Evolutionary conservation across 2,888 invertebrate genomes (phyloP), one percentile per base, ranked within the genome.

Genomic region (Acleris holmiana): DNA sequence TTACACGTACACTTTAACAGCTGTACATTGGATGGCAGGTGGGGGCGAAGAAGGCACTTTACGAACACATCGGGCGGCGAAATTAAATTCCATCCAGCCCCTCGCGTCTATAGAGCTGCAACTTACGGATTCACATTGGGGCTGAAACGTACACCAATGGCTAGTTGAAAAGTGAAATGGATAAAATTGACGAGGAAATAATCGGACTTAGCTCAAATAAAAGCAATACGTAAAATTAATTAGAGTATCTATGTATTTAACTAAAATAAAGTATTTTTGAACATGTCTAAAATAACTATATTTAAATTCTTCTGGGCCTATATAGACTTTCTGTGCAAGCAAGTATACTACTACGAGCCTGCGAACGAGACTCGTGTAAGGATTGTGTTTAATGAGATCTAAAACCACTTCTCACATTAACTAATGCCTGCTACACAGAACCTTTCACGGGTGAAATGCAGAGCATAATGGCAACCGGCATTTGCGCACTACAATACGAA

Each of bases 51-150:
- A 62, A 59, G 58, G 60, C 64, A 59, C 59, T 67, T 64, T 58
- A 64, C 64, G 41, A 53, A 59, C 53, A 64, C 64, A 61, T 60
- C 47, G 56, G 54, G 54, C 53, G 75, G 76, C 71, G 73, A 80
- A 84, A 85, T 83, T 80, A 84, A 84, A 84, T 83, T 84, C 84
- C 82, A 76, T 76, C 76, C 79, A 78, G 78, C 77, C 76, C 74
- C 74, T 70, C 76, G 73, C 78, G 76, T 83, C 78, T 76, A 47
- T 35, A 59, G 41, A 75, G 74, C 72, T 83, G 78, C 77, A 73
- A 76, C 73, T 79, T 75, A 73, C 74, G 73, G 76, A 76, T 74
- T 67, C 76, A 76, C 77, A 80, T 82, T 77, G 63, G 70, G 67
- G 68, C 73, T 69, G 73, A 73, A 79, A 77, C 76, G 74, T 76